Evolutionary conservation across 2,113 vertebrate genomes (phyloP), one percentile per base, ranked within the genome.

Genomic region (Ageneiosus marmoratus): DNA sequence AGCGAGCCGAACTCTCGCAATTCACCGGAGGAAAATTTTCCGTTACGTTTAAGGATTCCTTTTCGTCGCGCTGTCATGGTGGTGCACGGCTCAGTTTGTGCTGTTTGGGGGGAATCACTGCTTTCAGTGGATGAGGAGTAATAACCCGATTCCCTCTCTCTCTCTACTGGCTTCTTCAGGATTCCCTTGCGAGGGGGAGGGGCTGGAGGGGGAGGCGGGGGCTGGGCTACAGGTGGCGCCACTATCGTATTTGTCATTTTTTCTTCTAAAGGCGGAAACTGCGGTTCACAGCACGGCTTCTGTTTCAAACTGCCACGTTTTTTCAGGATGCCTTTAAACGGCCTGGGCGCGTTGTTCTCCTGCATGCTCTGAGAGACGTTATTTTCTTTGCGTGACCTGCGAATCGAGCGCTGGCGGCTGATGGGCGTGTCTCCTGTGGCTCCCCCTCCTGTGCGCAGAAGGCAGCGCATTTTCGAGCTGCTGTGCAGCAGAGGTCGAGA

Each of bases 301-400:
- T 92, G 88, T 87, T 92, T 96, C 86, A 92, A 85, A 78, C 91
- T 96, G 86, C 88, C 93, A 48, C 94, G 94, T 88, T 95, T 97
- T 90, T 99, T 99, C 83, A 99, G 89, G 80, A 99, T 99, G 48
- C 97, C 92, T 86, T 99, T 99, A 0, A 93, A 96, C 13, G 96
- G 94, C 37, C 94, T 94, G 1, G 83, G 29, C 4, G 90, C 87
- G 0, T 89, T 44, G 1, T 72, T 85, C n/a, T 94, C 95, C 34
- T 96, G 94, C 84, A 93, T 88, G 0, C 73, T 87, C 12, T 96
- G 96, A 32, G 96, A 94, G 55, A 99, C 88, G 0, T 97, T 96
- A 0, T 98, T 98, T 90, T 98, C 97, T 87, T 96, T 98, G 44
- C 94, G 96, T 1, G 98, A 99, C 60, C 97, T 94, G 86, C 97